A percentile compares a stretch with the other conserved stretches of the same genome.
Evolutionary conservation across 2,113 vertebrate species (phyloP).

Genomic region (Ciconia stormi): DNA sequence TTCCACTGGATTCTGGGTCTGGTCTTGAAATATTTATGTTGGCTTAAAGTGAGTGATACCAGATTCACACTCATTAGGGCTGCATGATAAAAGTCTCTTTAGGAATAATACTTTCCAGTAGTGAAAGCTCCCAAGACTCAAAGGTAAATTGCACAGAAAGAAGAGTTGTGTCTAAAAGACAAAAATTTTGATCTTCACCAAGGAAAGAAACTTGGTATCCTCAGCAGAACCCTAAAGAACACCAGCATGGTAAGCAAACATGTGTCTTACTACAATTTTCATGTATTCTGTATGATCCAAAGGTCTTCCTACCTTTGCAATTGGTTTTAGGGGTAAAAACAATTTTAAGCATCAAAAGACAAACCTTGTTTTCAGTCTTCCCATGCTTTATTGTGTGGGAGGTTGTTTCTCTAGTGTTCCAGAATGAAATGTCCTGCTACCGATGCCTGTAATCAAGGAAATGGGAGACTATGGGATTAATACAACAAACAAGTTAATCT

Average conservation of each 20-base stretch:
- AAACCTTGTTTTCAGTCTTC: background rate
- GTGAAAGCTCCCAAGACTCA: background rate
- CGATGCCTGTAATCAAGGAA: background rate
- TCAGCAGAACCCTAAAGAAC: background rate
- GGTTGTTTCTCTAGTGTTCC: background rate
- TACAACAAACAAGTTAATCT: background rate
- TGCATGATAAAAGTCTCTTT: background rate
- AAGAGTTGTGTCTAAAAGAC: background rate
- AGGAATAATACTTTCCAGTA: background rate
- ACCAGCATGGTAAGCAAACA: background rate
- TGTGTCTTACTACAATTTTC: background rate
- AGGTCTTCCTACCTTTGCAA: background rate
- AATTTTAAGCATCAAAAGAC: background rate
- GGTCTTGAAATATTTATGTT: background rate
- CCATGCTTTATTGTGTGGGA: background rate
- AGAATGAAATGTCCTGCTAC: constrained; percentile 31
- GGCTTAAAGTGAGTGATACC: background rate
- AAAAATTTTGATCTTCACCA: background rate
- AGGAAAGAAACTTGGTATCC: background rate
- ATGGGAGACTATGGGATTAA: background rate
- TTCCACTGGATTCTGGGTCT: background rate
- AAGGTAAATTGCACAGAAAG: background rate
- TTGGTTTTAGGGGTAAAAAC: background rate
- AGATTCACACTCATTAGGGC: background rate
- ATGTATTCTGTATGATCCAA: background rate